Base-by-base conservation (phyloP, 2,113 vertebrate genomes). In the Chelonoidis abingdonii region DNA sequence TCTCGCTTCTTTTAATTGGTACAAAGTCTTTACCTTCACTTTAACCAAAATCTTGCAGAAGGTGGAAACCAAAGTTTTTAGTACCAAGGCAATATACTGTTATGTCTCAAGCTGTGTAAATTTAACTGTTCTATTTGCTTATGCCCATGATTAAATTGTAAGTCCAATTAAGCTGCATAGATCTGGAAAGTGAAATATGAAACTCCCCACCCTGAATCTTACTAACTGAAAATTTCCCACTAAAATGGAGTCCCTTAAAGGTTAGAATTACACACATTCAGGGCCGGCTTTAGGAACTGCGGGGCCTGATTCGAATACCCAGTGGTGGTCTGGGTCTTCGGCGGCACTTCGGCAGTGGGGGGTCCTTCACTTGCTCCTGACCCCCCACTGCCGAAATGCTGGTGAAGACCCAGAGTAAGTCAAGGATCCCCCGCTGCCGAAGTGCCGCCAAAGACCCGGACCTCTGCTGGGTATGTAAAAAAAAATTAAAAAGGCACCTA, bases 241-340 rank as follows among this genome's bases (percentile, higher is more conserved):
- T 59, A 76, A 92, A 89, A 80, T 0, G 1, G 80, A 92, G 78
- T 84, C 54, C 88, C 88, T 92, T 56, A 83, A 21, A 96, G 54
- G 84, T 95, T 93, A 93, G 91, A 92, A 90, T 96, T 97, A 92
- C 86, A 87, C 83, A 86, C 1, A 47, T 47, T 47, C 47, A 47
- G 47, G 47, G 47, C 9, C 47, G 47, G 47, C 47, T 47, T 47
- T 47, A 47, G 47, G 47, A 47, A 47, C 47, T 47, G 47, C 47
- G 9, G 47, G 47, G 47, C 47, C 47, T 47, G 47, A 47, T 47
- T 47, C 10, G 47, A 47, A 47, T 47, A 47, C 47, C 9, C 47
- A 10, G 47, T 10, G 47, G 47, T 47, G 47, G 9, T 47, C 47
- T 47, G 47, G 47, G 2, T 10, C 47, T 10, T 47, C 47, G 47